These are phyloP conservation scores for Trachelus troglodyta DNA, from an alignment of 2,888 invertebrate genomes.

Conservation along the genomic window DNA sequence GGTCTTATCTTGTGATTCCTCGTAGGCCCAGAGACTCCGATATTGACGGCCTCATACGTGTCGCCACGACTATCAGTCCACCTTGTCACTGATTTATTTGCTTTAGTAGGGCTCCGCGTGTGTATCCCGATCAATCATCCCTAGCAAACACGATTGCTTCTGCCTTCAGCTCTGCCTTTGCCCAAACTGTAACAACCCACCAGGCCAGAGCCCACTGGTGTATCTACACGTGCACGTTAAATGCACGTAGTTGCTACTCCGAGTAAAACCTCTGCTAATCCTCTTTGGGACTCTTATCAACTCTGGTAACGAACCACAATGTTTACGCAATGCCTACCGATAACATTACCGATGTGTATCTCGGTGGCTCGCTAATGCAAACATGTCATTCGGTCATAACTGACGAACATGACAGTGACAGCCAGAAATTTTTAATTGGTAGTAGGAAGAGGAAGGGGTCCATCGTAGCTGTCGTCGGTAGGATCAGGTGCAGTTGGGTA, in stretches of 20 bases:
- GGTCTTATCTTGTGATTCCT: neutral
- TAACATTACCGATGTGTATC: constrained; percentile 15
- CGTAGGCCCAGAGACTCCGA: neutral
- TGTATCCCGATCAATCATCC: constrained; percentile 25
- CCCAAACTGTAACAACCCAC: neutral
- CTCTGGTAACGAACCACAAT: constrained; percentile 6
- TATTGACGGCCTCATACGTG: neutral
- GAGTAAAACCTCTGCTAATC: neutral
- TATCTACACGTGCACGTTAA: too few relatives aligned
- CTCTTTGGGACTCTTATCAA: constrained; percentile 5
- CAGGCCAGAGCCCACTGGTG: neutral
- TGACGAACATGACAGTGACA: neutral
- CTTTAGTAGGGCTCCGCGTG: constrained; percentile 14
- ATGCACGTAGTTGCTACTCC: neutral
- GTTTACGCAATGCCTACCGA: constrained; percentile 16
- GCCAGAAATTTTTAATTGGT: neutral
- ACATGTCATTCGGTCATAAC: constrained; percentile 20
- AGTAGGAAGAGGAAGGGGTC: too few relatives aligned
- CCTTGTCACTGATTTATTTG: constrained; percentile 27
- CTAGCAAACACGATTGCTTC: constrained; percentile 13
- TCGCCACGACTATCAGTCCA: constrained; percentile 16
- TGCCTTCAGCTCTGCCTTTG: neutral
- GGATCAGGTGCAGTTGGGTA: too few relatives aligned
- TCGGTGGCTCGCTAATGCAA: constrained; percentile 16
- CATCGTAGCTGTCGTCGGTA: too few relatives aligned